Evolutionary conservation across 2,888 invertebrate species (phyloP).

Genomic region (Drosophila meridionalis): DNA sequence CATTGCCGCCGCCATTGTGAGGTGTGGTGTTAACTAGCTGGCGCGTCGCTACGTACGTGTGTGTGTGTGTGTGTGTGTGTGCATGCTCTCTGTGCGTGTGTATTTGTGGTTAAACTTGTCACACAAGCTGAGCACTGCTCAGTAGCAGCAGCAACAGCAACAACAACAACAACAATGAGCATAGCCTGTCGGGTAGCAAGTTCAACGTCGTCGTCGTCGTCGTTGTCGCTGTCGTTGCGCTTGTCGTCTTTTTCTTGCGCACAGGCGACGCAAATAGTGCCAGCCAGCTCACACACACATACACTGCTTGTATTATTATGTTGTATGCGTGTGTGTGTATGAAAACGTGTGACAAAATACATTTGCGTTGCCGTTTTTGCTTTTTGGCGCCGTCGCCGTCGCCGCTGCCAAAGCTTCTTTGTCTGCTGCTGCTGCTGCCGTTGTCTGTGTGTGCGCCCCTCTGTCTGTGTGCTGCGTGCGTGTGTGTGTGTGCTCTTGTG

Average conservation of each 20-base stretch:
- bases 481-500: slow-evolving; percentile 21
- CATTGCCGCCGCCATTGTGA: slow-evolving; percentile 75
- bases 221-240: slow-evolving; percentile 43
- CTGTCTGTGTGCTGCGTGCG: slow-evolving; percentile 10
- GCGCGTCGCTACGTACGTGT: slow-evolving; percentile 57
- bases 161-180: slow-evolving; percentile 27
- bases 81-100: slow-evolving; percentile 49
- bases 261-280: slow-evolving; percentile 57
- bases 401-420: slow-evolving; percentile 61
- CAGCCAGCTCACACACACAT: slow-evolving; percentile 61
- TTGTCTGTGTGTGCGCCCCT: slow-evolving; percentile 20
- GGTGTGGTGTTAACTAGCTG: slow-evolving; percentile 76
- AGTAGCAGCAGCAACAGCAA: slow-evolving; percentile 25
- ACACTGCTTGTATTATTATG: slow-evolving; percentile 23
- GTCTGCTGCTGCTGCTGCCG: slow-evolving; percentile 38
- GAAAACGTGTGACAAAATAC: slow-evolving; percentile 76
- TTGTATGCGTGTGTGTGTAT: slow-evolving; percentile 38
- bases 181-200: slow-evolving; percentile 47
- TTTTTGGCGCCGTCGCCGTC: slow-evolving; percentile 69
- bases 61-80: slow-evolving; percentile 16
- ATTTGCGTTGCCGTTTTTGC: slow-evolving; percentile 78
- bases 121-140: slow-evolving; percentile 71
- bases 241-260: slow-evolving; percentile 77
- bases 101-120: slow-evolving; percentile 82
- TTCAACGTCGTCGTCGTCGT: slow-evolving; percentile 45